Conservation (phyloP, 2,113 vertebrate species). For the Urocolius indicus region DNA sequence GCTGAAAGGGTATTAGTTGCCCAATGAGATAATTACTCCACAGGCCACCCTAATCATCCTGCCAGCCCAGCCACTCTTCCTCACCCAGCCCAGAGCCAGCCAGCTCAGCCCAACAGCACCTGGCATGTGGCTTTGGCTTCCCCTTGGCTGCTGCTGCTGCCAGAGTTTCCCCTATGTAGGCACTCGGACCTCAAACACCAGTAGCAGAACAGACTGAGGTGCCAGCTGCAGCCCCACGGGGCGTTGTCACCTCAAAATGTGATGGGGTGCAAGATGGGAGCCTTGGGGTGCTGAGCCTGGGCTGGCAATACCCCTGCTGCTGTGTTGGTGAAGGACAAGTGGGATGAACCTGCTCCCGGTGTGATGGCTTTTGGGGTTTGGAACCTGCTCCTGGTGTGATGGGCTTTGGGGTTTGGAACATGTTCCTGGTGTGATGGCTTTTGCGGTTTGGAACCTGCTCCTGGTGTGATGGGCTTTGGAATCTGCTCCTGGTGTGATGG, state of each 20-base stretch:
- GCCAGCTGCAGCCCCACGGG: neutral
- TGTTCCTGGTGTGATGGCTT: fast-evolving
- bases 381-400: fast-evolving
- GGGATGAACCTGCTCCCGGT: fast-evolving
- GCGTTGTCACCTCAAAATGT: neutral
- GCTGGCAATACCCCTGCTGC: neutral
- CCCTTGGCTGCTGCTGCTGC: neutral
- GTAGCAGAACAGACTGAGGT: neutral
- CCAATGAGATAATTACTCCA: conserved; percentile 66
- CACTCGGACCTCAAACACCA: neutral
- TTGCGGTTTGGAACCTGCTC: neutral
- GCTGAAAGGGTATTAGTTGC: conserved; percentile 78
- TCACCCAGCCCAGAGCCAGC: fast-evolving
- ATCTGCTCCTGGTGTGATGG: fast-evolving
- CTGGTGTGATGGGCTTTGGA: fast-evolving
- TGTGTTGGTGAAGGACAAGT: fast-evolving
- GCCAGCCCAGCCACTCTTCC: neutral
- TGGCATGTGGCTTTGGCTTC: fast-evolving
- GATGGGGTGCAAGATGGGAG: neutral
- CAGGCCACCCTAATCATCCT: conserved; percentile 34
- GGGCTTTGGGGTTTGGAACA: neutral
- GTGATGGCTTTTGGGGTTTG: neutral
- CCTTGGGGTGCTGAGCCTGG: neutral
- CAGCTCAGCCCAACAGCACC: neutral
- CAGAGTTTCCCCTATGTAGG: fast-evolving